Base-by-base conservation (phyloP, 2,797 vertebrate genomes). In the Mus spretus region DNA sequence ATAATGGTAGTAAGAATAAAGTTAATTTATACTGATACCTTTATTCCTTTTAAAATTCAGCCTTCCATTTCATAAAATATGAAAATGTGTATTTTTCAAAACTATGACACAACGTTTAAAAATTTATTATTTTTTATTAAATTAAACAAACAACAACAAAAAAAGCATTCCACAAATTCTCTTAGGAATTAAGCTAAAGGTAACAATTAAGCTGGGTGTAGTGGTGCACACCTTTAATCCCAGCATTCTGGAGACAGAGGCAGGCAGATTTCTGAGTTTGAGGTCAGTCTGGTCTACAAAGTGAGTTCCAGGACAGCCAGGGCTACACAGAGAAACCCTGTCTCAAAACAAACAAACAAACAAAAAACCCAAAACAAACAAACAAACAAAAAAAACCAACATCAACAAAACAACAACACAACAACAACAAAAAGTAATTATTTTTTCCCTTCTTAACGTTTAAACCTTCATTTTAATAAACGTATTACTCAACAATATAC, bases 81-180 rank as follows among this genome's bases (percentile, higher is more conserved):
- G 72, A 19, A 84, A 95, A 77, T 53, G 40, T 0, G 40, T 50
- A 11, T 20, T 89, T 63, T 34, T 63, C 20, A 17, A 61, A 92
- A 78, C 20, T 57, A 53, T 63, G 11, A 37, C 20, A 96, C 40
- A 13, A 22, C 20, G 0, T 40, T 79, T 88, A 40, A 1, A 61
- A 57, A 5, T 57, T 93, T 87, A 6, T 79, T 91, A 89, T 79
- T 91, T 90, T 37, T 37, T 74, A 61, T 37, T 91, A 7, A 87
- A 87, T 65, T 84, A 40, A 80, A 80, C 15, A 31, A 65, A 40
- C 37, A 40, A 40, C 37, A 40, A 40, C 37, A 11, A 8, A 89
- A 79, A 34, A 12, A 92, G 0, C 24, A n/a, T 70, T 31, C 40
- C 15, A 72, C 1, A 83, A 94, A 93, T 85, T 87, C 15, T 78